Conservation (phyloP, 2,797 vertebrate species). For the Tokudaia muenninki region DNA sequence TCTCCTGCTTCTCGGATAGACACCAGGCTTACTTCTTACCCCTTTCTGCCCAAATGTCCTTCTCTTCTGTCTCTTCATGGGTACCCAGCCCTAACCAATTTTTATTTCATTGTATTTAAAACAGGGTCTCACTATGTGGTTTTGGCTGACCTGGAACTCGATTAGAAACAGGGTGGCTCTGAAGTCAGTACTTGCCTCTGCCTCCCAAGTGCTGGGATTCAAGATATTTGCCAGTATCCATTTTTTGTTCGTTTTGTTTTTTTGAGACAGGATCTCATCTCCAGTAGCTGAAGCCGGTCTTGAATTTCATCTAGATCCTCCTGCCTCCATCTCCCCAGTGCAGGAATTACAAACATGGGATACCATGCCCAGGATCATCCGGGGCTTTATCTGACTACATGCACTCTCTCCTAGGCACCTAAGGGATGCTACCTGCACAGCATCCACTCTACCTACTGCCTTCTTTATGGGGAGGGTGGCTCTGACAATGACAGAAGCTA, state of each 20-base stretch:
- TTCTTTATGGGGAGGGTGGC: not conserved
- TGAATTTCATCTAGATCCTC: not conserved
- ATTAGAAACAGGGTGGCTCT: not conserved
- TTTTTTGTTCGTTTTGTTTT: not conserved
- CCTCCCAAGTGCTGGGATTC: not conserved
- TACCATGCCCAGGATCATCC: not conserved
- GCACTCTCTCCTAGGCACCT: not conserved
- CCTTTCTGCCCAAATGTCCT: not conserved
- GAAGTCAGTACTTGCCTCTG: not conserved
- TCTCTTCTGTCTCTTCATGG: not conserved
- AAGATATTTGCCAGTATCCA: not conserved
- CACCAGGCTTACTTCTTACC: not conserved
- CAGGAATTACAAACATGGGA: not conserved
- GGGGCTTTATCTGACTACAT: not conserved
- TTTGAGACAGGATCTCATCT: not conserved
- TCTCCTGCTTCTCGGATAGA: not conserved
- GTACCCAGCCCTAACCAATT: not conserved
- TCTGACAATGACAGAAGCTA: not conserved
- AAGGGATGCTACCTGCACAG: not conserved
- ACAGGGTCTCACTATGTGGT: not conserved
- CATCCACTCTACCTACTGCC: not conserved
- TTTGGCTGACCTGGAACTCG: not conserved
- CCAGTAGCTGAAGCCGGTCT: not conserved
- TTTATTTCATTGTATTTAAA: not conserved
- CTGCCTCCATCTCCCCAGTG: not conserved